Evolutionary conservation across 2,113 vertebrate species (phyloP).

Genomic region (Antechinus stuartii): DNA sequence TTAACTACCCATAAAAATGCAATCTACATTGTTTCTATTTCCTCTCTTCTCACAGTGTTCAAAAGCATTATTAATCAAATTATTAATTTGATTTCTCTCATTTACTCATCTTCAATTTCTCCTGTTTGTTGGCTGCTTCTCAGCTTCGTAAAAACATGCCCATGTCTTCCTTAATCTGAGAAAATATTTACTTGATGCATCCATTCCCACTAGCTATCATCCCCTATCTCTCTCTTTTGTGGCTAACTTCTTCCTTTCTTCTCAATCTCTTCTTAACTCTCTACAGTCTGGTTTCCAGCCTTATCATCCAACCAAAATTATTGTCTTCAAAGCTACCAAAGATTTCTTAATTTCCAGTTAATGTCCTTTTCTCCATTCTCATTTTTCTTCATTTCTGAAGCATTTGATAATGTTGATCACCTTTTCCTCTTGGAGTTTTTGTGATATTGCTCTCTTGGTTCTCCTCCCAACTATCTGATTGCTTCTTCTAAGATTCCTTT

Average conservation of each 20-base stretch:
- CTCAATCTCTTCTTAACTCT: background rate
- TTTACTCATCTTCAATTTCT: background rate
- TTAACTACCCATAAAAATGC: background rate
- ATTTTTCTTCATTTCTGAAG: background rate
- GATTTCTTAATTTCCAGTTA: background rate
- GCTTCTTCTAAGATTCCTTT: background rate
- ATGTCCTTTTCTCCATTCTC: background rate
- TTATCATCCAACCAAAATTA: background rate
- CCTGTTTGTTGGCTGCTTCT: background rate
- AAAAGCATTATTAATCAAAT: background rate
- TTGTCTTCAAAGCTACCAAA: background rate
- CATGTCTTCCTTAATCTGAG: background rate
- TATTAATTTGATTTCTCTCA: background rate
- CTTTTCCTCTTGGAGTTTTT: background rate
- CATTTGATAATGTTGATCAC: background rate
- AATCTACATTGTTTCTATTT: background rate
- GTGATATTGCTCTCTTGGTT: background rate
- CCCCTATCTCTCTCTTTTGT: background rate
- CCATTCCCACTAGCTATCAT: background rate
- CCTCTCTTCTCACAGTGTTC: background rate
- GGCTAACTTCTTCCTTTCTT: background rate
- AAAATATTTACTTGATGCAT: background rate
- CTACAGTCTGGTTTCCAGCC: background rate
- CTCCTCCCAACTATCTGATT: background rate
- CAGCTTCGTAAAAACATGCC: background rate